Evolutionary conservation across 2,888 invertebrate genomes (phyloP).

Genomic region (Sinelater perroti): DNA sequence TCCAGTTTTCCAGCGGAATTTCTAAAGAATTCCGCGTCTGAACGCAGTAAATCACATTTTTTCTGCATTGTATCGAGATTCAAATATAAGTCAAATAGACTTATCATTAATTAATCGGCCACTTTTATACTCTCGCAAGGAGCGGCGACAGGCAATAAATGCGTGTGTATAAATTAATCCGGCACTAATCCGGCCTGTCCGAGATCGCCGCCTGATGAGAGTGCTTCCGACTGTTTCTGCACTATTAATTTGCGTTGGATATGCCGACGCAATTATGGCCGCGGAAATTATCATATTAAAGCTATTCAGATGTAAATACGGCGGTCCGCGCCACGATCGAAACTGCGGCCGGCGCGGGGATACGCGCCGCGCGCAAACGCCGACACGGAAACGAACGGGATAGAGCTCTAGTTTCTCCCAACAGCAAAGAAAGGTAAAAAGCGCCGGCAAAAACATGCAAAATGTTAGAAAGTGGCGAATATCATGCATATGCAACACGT

Average conservation of each 20-base stretch:
- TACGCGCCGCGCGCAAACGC: conserved; percentile 12
- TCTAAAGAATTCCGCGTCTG: no score
- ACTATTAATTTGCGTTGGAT: conserved; percentile 29
- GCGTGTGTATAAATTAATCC: conserved; percentile 6
- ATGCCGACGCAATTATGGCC: conserved; percentile 23
- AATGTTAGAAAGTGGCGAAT: conserved; percentile 27
- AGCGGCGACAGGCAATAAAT: no score
- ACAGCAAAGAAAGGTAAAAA: conserved; percentile 12
- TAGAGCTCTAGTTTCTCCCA: conserved; percentile 17
- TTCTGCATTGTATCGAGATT: no score
- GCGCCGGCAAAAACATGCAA: conserved; percentile 15
- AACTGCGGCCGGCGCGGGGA: conserved; percentile 1
- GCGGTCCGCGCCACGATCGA: conserved; percentile 2
- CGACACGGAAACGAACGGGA: conserved; percentile 14
- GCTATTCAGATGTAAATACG: conserved; percentile 29
- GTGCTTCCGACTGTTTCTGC: conserved; percentile 31
- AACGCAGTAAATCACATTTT: no score
- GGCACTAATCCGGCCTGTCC: background rate
- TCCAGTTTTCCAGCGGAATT: no score
- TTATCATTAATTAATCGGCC: no score
- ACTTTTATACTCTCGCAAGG: no score
- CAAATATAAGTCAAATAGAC: no score
- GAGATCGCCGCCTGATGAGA: conserved; percentile 7
- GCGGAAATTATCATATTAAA: conserved; percentile 30
- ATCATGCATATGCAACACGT: conserved; percentile 19